Percentiles rank a stretch among this genome's conserved stretches.
These are phyloP conservation scores for Actinia equina DNA, from an alignment of 64 coral and sea anemone genomes.

Conservation along the genomic window DNA sequence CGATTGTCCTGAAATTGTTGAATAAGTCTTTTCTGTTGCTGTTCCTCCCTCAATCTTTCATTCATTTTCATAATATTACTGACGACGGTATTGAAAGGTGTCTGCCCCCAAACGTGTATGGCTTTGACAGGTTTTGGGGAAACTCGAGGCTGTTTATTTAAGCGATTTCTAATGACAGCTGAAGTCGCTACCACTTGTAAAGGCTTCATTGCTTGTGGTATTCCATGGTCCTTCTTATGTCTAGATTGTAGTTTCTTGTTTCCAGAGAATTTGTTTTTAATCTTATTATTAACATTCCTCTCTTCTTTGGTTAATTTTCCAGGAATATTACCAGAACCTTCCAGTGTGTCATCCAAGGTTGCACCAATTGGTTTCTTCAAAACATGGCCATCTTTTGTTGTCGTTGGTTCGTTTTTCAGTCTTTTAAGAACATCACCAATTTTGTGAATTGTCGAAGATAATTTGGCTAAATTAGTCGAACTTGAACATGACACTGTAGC, in stretches of 20 bases:
- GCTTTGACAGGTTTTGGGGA: conserved; percentile 57
- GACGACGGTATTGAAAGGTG: conserved; percentile 71
- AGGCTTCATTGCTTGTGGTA: conserved; percentile 70
- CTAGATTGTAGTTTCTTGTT: neutral
- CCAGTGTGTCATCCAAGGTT: neutral
- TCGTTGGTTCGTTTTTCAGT: neutral
- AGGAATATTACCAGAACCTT: neutral
- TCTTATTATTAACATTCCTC: neutral
- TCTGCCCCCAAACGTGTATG: conserved; percentile 83
- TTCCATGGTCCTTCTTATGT: conserved; percentile 8
- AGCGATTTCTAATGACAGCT: conserved; percentile 70
- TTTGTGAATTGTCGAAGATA: neutral
- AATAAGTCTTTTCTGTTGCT: conserved; percentile 32
- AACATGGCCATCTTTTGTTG: neutral
- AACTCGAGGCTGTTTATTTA: conserved; percentile 33
- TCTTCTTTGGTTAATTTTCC: neutral
- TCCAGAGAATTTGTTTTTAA: neutral
- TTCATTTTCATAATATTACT: conserved; percentile 56
- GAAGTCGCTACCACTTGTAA: conserved; percentile 80
- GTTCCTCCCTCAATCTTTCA: conserved; percentile 40
- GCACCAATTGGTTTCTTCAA: neutral
- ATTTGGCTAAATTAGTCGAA: neutral
- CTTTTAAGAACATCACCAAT: neutral
- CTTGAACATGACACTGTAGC: conserved; percentile 1
- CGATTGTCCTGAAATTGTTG: conserved; percentile 23